Percentiles rank a stretch among this genome's conserved stretches.
Evolutionary conservation across 2,797 vertebrate species (phyloP).

Genomic region (Spinibarbus caldwelli): DNA sequence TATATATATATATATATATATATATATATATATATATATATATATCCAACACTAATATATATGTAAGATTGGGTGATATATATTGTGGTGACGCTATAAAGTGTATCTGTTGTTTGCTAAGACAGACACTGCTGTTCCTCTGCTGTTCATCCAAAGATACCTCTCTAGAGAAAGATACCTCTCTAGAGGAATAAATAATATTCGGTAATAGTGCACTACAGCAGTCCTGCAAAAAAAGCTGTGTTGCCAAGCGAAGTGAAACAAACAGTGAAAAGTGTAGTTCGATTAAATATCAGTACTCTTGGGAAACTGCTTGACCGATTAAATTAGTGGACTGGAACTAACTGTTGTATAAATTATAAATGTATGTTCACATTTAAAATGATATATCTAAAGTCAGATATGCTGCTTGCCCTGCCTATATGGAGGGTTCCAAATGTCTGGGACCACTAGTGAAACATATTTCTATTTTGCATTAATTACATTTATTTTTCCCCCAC

Average conservation of each 20-base stretch:
- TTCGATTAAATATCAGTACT: background rate
- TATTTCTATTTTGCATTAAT: background rate
- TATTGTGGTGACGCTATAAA: background rate
- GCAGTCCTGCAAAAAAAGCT: background rate
- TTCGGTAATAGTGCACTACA: constrained; percentile 2
- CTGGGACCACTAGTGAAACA: background rate
- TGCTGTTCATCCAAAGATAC: constrained; percentile 37
- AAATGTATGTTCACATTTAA: background rate
- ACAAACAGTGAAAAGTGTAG: constrained; percentile 5
- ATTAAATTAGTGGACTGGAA: constrained; percentile 1
- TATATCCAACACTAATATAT: too few species aligned
- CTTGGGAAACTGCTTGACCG: background rate
- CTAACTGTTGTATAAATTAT: constrained; percentile 2
- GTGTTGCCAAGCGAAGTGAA: background rate
- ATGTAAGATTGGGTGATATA: background rate
- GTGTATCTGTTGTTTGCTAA: background rate
- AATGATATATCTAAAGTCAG: background rate
- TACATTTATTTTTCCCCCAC: background rate
- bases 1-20: too few species aligned
- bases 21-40: too few species aligned
- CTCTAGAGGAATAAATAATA: background rate
- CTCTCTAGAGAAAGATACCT: background rate
- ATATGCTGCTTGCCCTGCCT: background rate
- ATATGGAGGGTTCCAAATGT: background rate
- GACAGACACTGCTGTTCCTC: constrained; percentile 32